Conservation (phyloP, 2,888 invertebrate genomes). For the Lepeophtheirus nordmannii region DNA sequence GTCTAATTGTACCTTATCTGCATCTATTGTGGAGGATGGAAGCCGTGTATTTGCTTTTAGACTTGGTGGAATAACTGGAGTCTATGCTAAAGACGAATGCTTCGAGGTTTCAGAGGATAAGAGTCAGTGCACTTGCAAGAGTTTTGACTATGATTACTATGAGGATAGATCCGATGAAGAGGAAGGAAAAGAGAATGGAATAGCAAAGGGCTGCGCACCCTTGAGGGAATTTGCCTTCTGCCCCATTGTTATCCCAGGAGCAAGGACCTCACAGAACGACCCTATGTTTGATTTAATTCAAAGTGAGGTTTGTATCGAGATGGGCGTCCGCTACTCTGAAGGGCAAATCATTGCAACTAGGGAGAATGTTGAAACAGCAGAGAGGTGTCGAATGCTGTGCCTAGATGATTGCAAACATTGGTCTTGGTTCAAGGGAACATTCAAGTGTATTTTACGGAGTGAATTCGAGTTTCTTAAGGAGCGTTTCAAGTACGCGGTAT, state of each 20-base stretch:
- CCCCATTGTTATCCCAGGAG: neutral
- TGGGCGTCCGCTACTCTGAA: neutral
- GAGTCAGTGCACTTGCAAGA: neutral
- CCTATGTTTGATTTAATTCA: neutral
- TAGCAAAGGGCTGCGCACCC: neutral
- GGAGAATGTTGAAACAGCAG: neutral
- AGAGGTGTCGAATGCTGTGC: neutral
- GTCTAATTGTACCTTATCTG: neutral
- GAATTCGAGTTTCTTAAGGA: neutral
- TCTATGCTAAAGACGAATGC: neutral
- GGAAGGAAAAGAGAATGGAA: neutral
- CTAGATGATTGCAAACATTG: neutral
- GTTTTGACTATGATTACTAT: conserved; percentile 1
- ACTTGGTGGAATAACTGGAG: neutral
- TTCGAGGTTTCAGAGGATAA: neutral
- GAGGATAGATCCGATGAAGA: neutral
- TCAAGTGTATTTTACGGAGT: neutral
- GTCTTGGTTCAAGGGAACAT: neutral
- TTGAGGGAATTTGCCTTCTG: conserved; percentile 3
- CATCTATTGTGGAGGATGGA: neutral
- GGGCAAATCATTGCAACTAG: neutral
- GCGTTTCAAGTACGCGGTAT: neutral
- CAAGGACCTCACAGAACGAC: neutral
- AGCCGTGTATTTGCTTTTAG: neutral
- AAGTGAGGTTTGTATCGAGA: neutral